Evolutionary conservation across 2,797 vertebrate species (phyloP), one percentile per base, ranked within the genome.

Genomic region (Melanotaenia pygmaea): DNA sequence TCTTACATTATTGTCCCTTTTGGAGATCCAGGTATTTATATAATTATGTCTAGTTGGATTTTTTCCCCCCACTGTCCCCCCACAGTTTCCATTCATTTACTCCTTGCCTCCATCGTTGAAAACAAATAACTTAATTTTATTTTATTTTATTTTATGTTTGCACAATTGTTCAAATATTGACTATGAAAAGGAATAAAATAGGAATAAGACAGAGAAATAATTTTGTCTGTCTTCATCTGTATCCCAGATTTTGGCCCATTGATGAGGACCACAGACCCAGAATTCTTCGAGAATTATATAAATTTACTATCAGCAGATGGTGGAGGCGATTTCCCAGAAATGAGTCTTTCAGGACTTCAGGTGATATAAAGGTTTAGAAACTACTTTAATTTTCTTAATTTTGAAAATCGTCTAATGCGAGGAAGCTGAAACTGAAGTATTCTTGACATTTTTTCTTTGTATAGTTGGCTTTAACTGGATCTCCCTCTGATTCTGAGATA

Each of bases 311-410:
- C 9, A 11, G 71, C 79, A 6, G 1, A 0, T 0, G 87, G 85
- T 7, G 89, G 90, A 30, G 88, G 79, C 34, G 87, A 92, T 38
- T 24, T 32, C 0, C 60, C 7, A 0, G 90, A 93, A 35, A 3
- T 80, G 76, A 88, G 87, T 79, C 85, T 93, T 4, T 87, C 92
- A 3, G 90, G 65, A 10, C 89, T 94, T 32, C 84, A 87, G 93
- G 91, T 92, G 58, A 6, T 35, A 6, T 45, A 51, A 81, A 37
- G 2, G 40, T 1, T 45, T 38, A 7, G 47, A 38, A 2, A 5
- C 12, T 37, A 53, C 5, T 34, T 47, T 16, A 45, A 34, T 0
- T 12, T 1, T 26, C 30, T 56, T 5, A 50, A 20, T 7, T n/a
- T 0, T 47, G 16, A 62, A 59, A n/a, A 38, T 7, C 45, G 0